Conservation (phyloP, 1,140 invertebrate genomes). For the Cherax quadricarinatus region DNA sequence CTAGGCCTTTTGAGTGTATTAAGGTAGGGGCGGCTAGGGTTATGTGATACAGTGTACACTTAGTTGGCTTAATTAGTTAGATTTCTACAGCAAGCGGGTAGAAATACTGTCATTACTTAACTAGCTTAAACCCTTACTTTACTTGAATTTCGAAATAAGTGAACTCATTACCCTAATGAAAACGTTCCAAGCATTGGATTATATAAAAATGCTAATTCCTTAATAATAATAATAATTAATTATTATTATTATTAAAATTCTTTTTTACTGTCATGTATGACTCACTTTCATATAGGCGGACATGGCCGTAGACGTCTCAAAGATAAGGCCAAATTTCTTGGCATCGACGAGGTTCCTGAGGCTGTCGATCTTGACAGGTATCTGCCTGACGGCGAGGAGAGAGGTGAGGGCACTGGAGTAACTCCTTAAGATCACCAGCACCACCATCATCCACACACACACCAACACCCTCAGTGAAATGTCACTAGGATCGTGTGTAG, state of each 20-base stretch:
- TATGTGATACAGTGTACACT: too few species aligned
- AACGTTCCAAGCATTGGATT: too few species aligned
- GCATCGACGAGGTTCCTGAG: conserved; percentile 25
- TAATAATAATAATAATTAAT: too few species aligned
- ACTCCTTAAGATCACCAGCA: conserved; percentile 47
- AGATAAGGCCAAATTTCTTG: conserved; percentile 28
- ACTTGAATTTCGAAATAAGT: too few species aligned
- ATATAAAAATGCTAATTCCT: too few species aligned
- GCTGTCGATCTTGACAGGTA: conserved; percentile 45
- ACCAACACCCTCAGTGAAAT: not conserved
- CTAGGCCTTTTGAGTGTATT: too few species aligned
- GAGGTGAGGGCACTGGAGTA: conserved; percentile 49
- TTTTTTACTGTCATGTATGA: not conserved
- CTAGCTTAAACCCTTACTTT: too few species aligned
- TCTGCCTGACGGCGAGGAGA: conserved; percentile 56
- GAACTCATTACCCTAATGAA: too few species aligned
- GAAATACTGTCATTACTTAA: too few species aligned
- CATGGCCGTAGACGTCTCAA: conserved; percentile 42
- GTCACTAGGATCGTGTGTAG: not conserved
- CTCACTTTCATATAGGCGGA: conserved; percentile 38
- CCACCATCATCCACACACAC: conserved; percentile 29
- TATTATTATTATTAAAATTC: not conserved
- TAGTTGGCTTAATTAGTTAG: too few species aligned
- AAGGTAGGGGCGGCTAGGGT: too few species aligned
- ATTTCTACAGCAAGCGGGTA: too few species aligned